Conservation (phyloP, 2,888 invertebrate species). For the Zhengitettix transpicula region DNA sequence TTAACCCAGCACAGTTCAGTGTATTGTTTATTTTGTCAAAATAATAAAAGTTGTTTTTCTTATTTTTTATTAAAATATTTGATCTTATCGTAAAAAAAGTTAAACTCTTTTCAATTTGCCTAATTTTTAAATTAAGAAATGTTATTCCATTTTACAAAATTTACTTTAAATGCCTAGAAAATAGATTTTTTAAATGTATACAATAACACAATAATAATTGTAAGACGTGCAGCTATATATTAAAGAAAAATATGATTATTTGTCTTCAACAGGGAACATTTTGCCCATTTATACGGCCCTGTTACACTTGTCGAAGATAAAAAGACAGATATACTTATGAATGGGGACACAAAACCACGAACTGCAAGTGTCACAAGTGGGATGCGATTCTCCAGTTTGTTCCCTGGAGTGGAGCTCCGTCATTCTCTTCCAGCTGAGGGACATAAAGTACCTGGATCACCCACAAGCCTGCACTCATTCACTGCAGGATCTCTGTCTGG, state of each 20-base stretch:
- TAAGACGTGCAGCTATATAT: not conserved
- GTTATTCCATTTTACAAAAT: no score
- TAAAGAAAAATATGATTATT: not conserved
- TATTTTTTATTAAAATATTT: no score
- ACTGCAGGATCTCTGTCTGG: not conserved
- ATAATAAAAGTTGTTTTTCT: no score
- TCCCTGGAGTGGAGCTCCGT: slow-evolving; percentile 13
- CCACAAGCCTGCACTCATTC: not conserved
- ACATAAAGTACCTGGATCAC: not conserved
- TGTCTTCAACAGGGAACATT: slow-evolving; percentile 11
- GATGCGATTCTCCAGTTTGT: slow-evolving; percentile 3
- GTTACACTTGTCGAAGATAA: slow-evolving; percentile 14
- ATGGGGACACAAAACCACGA: not conserved
- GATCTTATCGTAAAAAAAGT: no score
- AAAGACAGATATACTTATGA: slow-evolving; percentile 1
- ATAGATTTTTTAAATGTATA: not conserved
- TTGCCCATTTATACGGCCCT: slow-evolving; percentile 16
- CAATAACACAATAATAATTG: not conserved
- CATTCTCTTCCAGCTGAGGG: not conserved
- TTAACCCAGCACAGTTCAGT: no score
- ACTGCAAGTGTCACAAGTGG: not conserved
- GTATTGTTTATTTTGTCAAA: no score
- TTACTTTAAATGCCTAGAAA: not conserved
- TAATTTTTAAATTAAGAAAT: no score
- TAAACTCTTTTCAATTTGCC: no score